Base-by-base conservation (phyloP, 2,113 vertebrate genomes). In the Centrocercus urophasianus region DNA sequence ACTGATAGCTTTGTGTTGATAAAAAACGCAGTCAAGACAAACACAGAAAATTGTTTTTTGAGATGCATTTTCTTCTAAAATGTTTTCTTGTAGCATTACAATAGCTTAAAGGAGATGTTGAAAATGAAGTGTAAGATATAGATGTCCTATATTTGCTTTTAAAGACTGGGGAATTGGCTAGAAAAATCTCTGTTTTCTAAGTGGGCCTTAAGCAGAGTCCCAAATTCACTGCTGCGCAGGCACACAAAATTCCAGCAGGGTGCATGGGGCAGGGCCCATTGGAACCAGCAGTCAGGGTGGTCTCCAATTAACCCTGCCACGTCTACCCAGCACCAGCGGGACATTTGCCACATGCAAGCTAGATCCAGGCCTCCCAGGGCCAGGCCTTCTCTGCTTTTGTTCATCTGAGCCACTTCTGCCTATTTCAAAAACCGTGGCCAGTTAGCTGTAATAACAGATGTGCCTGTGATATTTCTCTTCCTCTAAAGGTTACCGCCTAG, bases 381-480 rank as follows among this genome's bases (percentile, higher is more conserved):
- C 15, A 28, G 34, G 8, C 34, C 52, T 93, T 86, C 93, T 74
- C 30, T 81, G 83, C 40, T 82, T 89, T 84, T 75, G 60, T 93
- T 90, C 74, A 79, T 93, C 47, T 87, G n/a, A 82, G 47, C 40
- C 66, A 57, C 71, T 94, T 91, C 81, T 94, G 78, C 64, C 83
- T 71, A 12, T 94, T 94, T 93, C 30, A 95, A 83, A 96, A 92
- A 77, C 56, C 43, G 63, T 63, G 47, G 74, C 71, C 16, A 91
- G 77, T 93, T 90, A 84, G 47, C 84, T 91, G 74, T 89, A 67
- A 93, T 95, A 94, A 24, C 90, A 95, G 90, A 86, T 94, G 90
- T 84, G 67, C 60, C 83, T 96, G 67, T 95, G 89, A 90, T 96
- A 90, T 75, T 93, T 80, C 85, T 96, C 84, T 92, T 93, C 87